phyloP scores from a whole-genome alignment of 35 echinoderm and acorn worm genomes.

The Ptychodera flava region DNA sequence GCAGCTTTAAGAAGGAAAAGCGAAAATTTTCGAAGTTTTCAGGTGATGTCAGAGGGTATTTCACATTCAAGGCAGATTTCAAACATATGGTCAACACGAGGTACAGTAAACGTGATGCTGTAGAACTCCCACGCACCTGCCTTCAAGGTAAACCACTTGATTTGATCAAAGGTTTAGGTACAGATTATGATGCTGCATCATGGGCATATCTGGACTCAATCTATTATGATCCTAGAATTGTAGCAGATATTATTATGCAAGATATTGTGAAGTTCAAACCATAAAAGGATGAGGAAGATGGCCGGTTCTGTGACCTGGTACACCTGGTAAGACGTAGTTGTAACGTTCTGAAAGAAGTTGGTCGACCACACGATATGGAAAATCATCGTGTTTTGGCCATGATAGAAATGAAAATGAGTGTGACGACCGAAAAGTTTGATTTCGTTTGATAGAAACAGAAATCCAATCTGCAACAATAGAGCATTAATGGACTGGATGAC shows the following conservation, averaged over 20 bases:
- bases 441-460: constrained; percentile 24
- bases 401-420: constrained; percentile 47
- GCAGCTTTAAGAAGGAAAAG: no score
- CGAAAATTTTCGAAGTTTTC: no score
- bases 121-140: constrained; percentile 27
- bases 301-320: constrained; percentile 62
- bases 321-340: no score
- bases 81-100: background rate
- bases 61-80: no score
- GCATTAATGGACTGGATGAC: constrained; percentile 41
- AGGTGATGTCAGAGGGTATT: no score
- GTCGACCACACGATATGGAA: no score
- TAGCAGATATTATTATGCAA: no score
- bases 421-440: constrained; percentile 49
- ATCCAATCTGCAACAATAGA: background rate
- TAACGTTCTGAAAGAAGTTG: no score
- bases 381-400: constrained; percentile 50
- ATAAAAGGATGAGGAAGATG: constrained; percentile 50
- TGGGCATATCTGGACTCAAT: constrained; percentile 53
- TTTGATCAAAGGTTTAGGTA: no score
- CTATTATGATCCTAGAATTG: constrained; percentile 49
- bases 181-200: no score
- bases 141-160: constrained; percentile 49
- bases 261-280: constrained; percentile 30
- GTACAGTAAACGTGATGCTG: constrained; percentile 38